phyloP scores from a whole-genome alignment of 2,797 vertebrate genomes.

The Eutrigla gurnardus region DNA sequence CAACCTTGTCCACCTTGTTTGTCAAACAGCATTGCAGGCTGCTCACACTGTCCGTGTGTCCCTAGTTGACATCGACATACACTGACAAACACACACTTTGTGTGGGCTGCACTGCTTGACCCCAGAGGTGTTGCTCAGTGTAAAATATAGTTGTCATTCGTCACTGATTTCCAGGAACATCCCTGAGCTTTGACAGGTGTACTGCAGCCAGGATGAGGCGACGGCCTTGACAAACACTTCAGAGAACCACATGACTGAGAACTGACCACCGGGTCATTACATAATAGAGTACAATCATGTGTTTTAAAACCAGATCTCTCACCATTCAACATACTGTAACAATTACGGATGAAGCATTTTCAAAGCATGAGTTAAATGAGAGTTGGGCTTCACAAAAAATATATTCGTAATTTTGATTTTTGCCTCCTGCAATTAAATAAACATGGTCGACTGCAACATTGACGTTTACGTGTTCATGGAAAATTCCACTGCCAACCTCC shows the following conservation, averaged over 20 bases:
- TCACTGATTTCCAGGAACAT: constrained; percentile 66
- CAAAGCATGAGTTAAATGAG: background rate
- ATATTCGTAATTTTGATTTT: background rate
- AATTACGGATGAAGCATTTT: background rate
- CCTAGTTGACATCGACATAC: constrained; percentile 48
- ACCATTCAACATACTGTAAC: background rate
- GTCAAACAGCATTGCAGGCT: constrained; percentile 73
- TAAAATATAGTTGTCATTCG: constrained; percentile 65
- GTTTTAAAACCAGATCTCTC: constrained; percentile 22
- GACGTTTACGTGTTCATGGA: background rate
- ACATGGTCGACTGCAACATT: background rate
- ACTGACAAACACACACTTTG: constrained; percentile 50
- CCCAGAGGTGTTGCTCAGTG: constrained; percentile 61
- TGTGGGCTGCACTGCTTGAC: constrained; percentile 59
- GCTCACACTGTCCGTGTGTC: constrained; percentile 66
- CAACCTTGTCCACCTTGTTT: constrained; percentile 77
- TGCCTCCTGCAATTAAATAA: background rate
- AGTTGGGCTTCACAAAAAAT: background rate
- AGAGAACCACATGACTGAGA: constrained; percentile 44
- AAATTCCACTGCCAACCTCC: background rate
- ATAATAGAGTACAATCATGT: background rate
- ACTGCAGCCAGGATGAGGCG: constrained; percentile 7
- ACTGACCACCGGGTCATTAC: constrained; percentile 6
- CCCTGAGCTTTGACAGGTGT: constrained; percentile 23
- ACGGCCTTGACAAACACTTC: constrained; percentile 59